Base-by-base conservation (phyloP, 2,113 vertebrate genomes). In the Brachyhypopomus occidentalis region DNA sequence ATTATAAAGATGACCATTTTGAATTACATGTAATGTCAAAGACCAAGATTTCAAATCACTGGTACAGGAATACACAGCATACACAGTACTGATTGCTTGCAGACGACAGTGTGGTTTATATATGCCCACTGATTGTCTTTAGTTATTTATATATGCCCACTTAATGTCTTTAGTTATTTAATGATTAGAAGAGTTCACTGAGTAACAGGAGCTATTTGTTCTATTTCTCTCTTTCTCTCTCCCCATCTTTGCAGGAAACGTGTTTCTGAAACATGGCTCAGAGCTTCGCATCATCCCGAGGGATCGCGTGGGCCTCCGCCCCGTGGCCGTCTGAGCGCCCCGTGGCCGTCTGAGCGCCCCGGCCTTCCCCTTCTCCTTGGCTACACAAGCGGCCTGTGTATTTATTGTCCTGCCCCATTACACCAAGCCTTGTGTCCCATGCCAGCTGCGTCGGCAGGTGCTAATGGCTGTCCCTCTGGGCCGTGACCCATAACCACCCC, bases 241-340 rank as follows among this genome's bases (percentile, higher is more conserved):
- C 22, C 75, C 8, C 5, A 7, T 16, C 12, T 79, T 25, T 30
- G 27, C 87, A 94, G 93, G 93, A 62, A 94, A 92, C 2, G 93
- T 94, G 80, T 94, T 94, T 85, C 85, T 94, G 11, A 94, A 94
- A 76, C 92, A 94, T 19, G 93, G 93, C 75, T 94, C 93, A 2
- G 93, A 94, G 86, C 91, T 94, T 8, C 92, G 93, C 79, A 86
- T 94, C 89, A 94, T 94, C 91, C 93, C 93, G 79, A 91, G 93
- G 89, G 93, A 94, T 87, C 78, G 93, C 91, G 93, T 94, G 81
- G 93, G 93, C 89, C n/a, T n/a, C n/a, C n/a, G n/a, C n/a, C 89
- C 88, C 82, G 30, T 30, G 83, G 78, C n/a, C 22, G 38, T 66
- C 74, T 30, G 30, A 30, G 2, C 30, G 25, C 71, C 60, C 22